These are phyloP conservation scores for Spongia lamella DNA, from an alignment of 37 sponge, comb jelly and placozoan genomes.

Conservation along the genomic window DNA sequence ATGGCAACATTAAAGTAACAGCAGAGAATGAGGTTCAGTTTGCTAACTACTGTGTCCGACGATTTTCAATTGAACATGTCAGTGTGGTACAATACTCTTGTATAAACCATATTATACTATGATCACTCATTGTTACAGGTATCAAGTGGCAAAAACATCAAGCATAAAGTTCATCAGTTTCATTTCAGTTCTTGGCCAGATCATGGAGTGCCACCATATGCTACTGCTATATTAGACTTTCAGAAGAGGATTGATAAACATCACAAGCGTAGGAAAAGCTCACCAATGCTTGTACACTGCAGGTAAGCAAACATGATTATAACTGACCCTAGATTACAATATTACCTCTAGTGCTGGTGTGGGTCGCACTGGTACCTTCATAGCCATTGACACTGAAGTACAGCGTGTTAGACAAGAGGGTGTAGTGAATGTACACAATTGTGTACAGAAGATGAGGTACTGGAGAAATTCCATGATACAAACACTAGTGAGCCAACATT, in stretches of 20 bases:
- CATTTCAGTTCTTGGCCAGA: slow-evolving; percentile 65
- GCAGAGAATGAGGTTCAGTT: neutral
- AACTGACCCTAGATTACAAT: neutral
- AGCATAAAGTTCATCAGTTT: slow-evolving; percentile 33
- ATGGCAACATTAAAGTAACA: slow-evolving; percentile 20
- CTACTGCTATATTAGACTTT: slow-evolving; percentile 47
- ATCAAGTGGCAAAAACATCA: neutral
- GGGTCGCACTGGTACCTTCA: too few relatives aligned
- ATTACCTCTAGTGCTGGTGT: too few relatives aligned
- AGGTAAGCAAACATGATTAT: slow-evolving; percentile 2
- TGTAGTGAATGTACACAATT: too few relatives aligned
- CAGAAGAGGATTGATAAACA: slow-evolving; percentile 14
- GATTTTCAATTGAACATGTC: slow-evolving; percentile 6
- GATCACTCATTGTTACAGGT: neutral
- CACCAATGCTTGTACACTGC: slow-evolving; percentile 40
- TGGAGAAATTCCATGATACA: too few relatives aligned
- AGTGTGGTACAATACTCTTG: neutral
- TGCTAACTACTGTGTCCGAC: slow-evolving; percentile 14
- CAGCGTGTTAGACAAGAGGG: too few relatives aligned
- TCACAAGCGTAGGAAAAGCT: neutral
- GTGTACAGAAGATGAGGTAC: too few relatives aligned
- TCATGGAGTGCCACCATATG: slow-evolving; percentile 53
- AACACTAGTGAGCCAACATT: too few relatives aligned
- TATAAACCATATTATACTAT: neutral
- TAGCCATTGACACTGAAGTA: too few relatives aligned